phyloP scores from a whole-genome alignment of 2,888 invertebrate species.

The Ichneumoninae sp. region DNA sequence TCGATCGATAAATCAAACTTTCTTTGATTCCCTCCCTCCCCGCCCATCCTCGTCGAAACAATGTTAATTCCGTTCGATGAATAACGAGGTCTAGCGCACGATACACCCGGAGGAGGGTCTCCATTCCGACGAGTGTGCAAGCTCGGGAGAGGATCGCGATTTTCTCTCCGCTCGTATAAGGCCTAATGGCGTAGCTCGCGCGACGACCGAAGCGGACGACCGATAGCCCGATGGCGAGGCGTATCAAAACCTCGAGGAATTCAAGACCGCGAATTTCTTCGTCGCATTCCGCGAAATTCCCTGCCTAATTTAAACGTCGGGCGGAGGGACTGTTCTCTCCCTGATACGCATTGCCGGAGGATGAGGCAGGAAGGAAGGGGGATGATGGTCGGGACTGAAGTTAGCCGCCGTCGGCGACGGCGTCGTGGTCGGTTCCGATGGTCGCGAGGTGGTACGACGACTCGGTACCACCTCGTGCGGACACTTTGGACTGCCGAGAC shows the following conservation, averaged over 20 bases:
- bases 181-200: conserved; percentile 64
- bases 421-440: conserved; percentile 56
- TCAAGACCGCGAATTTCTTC: conserved; percentile 79
- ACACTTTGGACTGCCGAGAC: conserved; percentile 58
- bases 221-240: conserved; percentile 75
- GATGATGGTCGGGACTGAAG: conserved; percentile 29
- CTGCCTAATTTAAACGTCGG: conserved; percentile 83
- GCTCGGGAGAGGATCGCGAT: conserved; percentile 46
- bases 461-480: conserved; percentile 63
- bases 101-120: conserved; percentile 11
- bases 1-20: conserved; percentile 41
- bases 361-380: conserved; percentile 25
- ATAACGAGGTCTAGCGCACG: conserved; percentile 52
- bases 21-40: conserved; percentile 10
- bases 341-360: conserved; percentile 65
- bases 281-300: conserved; percentile 81
- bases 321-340: conserved; percentile 59
- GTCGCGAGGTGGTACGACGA: conserved; percentile 64
- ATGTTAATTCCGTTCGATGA: conserved; percentile 54
- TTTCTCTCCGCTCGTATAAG: conserved; percentile 55
- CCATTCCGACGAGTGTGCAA: conserved; percentile 46
- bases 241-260: conserved; percentile 81
- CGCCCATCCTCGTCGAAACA: background rate
- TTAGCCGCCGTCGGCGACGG: conserved; percentile 26
- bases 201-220: conserved; percentile 62